Evolutionary conservation across 92 coral and sea anemone genomes (phyloP).

Genomic region (Epizoanthus stellaris): DNA sequence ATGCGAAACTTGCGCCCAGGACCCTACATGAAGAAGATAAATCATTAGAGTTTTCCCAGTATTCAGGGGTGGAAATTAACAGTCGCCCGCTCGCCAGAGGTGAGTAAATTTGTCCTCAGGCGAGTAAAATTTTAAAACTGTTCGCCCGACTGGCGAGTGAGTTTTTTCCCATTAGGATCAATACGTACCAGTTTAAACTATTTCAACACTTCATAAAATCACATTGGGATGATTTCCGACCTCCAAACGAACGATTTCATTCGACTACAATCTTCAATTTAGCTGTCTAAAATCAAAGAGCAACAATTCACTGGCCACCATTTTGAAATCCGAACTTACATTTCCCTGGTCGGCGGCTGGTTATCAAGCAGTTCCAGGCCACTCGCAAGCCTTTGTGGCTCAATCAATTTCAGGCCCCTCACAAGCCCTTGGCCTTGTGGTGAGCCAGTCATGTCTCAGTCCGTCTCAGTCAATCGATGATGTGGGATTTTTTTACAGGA

Average conservation of each 20-base stretch:
- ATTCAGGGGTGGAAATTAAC: neutral
- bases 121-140: too few relatives aligned
- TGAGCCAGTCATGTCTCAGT: neutral
- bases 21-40: neutral
- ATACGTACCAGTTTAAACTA: neutral
- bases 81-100: too few relatives aligned
- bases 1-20: neutral
- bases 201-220: neutral
- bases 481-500: constrained; percentile 3
- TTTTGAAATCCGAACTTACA: neutral
- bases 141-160: too few relatives aligned
- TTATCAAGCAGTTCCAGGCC: neutral
- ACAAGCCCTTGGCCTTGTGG: constrained; percentile 10
- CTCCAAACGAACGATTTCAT: neutral
- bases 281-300: neutral
- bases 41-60: neutral
- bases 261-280: neutral
- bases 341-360: constrained; percentile 3
- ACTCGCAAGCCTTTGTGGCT: neutral
- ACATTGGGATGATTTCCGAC: neutral
- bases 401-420: constrained; percentile 4
- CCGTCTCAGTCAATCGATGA: neutral
- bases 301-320: constrained; percentile 3
- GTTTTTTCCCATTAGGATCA: too few relatives aligned
- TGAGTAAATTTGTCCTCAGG: too few relatives aligned